Evolutionary conservation across 1,140 invertebrate genomes (phyloP), one percentile per base, ranked within the genome.

Genomic region (Tetramorium simillimum): DNA sequence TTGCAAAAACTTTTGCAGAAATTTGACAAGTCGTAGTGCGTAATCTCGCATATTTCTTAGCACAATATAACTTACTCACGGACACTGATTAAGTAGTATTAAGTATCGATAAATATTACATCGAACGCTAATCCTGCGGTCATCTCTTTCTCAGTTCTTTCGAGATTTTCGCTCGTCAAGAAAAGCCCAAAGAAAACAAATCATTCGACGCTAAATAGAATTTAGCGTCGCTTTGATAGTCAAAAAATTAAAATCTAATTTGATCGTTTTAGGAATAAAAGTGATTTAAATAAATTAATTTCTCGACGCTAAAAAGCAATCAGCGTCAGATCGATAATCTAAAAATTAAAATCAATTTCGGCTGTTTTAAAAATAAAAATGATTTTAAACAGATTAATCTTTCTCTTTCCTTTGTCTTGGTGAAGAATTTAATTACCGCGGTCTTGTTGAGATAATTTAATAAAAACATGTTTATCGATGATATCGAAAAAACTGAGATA

Each of bases 61-160:
- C 12, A 62, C n/a, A 60, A 40, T 84, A 62, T 49, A 84, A 72
- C 18, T 72, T 82, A 24, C 5, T 81, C 18, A 70, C 28, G 53
- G 80, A 84, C 75, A 86, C 12, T 65, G 85, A 86, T 69, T 69
- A 69, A 86, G 49, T 58, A 86, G 14, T 75, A 62, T 69, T 69
- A 69, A 69, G n/a, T 82, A 73, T 84, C 43, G 43, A 84, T 84
- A 84, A 84, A 75, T 84, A 84, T 84, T 84, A 84, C 80, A 49
- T 18, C 43, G 28, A 84, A 84, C 24, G 80, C 53, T 84, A 84
- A 14, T 75, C 14, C 4, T 4, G n/a, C n/a, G n/a, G 9, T 85
- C 63, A 65, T 86, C 62, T 78, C 78, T 33, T 63, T 86, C 73
- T 85, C 80, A 70, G 24, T 85, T 7, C 14, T 33, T 60, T 49